Conservation (phyloP, 2,888 invertebrate genomes). For the Polydrusus cervinus region DNA sequence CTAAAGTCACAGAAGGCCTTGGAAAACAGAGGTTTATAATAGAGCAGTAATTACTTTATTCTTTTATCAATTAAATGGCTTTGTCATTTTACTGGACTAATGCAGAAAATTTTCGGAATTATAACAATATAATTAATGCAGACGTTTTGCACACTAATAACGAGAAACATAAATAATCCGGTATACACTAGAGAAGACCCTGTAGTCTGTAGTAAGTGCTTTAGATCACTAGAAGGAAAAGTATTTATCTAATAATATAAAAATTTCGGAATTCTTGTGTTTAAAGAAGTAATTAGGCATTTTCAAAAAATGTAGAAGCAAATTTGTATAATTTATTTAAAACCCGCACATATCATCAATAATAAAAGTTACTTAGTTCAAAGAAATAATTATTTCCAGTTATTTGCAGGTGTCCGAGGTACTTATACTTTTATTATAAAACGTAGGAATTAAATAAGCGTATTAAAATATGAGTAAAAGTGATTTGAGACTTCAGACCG, state of each 20-base stretch:
- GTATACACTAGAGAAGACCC: no score
- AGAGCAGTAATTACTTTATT: conserved; percentile 7
- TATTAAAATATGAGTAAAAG: conserved; percentile 5
- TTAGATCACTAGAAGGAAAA: no score
- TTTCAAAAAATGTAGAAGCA: not conserved
- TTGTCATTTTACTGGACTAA: not conserved
- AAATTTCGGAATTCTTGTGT: no score
- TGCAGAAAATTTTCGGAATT: not conserved
- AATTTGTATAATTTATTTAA: conserved; percentile 30
- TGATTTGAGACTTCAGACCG: no score
- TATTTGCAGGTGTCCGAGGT: conserved; percentile 25
- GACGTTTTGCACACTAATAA: not conserved
- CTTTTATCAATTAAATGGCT: conserved; percentile 24
- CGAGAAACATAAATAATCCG: no score
- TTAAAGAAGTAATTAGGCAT: no score
- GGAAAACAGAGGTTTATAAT: no score
- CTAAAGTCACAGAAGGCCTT: no score
- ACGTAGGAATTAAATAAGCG: not conserved
- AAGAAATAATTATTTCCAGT: not conserved
- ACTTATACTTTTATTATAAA: conserved; percentile 12
- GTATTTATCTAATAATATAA: no score
- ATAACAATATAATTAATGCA: conserved; percentile 16
- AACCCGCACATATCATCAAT: conserved; percentile 31
- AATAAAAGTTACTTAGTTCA: conserved; percentile 8
- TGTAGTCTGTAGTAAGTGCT: no score